A percentile compares a stretch with the other conserved stretches of the same genome.
phyloP scores from a whole-genome alignment of 2,888 invertebrate species.

The Sympetrum striolatum region DNA sequence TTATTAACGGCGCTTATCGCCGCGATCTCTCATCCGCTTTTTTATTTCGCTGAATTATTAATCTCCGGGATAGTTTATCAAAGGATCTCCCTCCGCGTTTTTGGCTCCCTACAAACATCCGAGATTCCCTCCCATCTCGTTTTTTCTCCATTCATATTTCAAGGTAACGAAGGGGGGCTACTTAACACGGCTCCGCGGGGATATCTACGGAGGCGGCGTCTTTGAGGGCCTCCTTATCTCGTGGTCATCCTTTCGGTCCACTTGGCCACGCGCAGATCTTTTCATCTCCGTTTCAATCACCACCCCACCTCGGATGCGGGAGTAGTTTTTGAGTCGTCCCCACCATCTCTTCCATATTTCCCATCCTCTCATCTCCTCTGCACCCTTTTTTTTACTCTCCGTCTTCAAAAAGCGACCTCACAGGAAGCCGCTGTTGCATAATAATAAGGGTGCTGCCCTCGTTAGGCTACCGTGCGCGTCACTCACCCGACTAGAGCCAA shows the following conservation, averaged over 20 bases:
- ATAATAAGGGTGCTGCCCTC: background rate
- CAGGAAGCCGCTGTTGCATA: conserved; percentile 12
- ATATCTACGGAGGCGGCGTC: background rate
- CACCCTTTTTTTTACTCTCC: background rate
- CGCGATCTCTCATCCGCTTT: background rate
- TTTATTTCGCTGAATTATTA: conserved; percentile 12
- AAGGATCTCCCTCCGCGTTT: background rate
- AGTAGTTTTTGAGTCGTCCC: background rate
- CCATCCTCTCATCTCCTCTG: background rate
- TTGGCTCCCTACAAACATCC: background rate
- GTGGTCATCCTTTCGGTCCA: background rate
- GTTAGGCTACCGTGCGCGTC: conserved; percentile 14
- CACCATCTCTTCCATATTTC: background rate
- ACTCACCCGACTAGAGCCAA: background rate
- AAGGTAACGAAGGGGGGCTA: background rate
- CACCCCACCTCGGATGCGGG: background rate
- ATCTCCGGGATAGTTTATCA: conserved; percentile 15
- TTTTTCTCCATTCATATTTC: conserved; percentile 26
- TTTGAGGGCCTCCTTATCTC: conserved; percentile 7
- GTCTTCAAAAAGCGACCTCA: background rate
- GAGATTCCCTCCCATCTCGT: background rate
- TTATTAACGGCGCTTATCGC: conserved; percentile 8
- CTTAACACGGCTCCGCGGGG: conserved; percentile 12
- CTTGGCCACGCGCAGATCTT: conserved; percentile 23
- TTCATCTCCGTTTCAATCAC: conserved; percentile 3